Base-by-base conservation (phyloP, 35 echinoderm and acorn worm species). In the Ptychodera flava region DNA sequence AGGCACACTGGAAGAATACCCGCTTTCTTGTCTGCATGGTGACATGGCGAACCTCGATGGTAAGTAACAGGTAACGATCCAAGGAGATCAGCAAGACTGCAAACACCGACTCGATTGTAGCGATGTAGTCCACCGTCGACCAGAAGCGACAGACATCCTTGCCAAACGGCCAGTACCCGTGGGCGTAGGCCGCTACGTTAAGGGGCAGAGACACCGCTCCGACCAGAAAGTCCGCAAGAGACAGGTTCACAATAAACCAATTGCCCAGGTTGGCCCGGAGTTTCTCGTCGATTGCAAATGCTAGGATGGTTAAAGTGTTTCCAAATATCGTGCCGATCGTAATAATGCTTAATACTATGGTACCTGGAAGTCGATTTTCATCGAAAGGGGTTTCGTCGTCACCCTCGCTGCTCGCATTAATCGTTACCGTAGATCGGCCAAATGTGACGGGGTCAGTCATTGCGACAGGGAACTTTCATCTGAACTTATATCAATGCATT, bases 211-310 rank as follows among this genome's bases (percentile, higher is more conserved):
- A 84, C 27, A 85, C 78, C 0, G 28, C 29, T 1, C 89, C 89
- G 14, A 90, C 89, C 10, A 90, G 32, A 30, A 90, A 36, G 30
- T 90, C 89, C 0, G 89, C 89, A 29, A 90, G 16, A 34, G 82
- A 85, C 30, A 90, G 30, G n/a, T 85, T 90, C 1, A 90, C 33
- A 38, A 90, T 86, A 79, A 85, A 90, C 82, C 78, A 90, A 36
- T 90, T 90, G 0, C 77, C 84, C 27, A 80, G 35, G 33, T 77
- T 85, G 27, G 34, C 16, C 78, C 89, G 33, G 33, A 90, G 76
- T 1, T 37, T 33, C 15, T 31, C 36, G 31, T 84, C 76, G 16
- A 27, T 79, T 12, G 52, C 29, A 36, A 90, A 90, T 78, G 76
- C 83, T 1, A 85, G 28, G 31, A 90, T n/a, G 1, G 78, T 82